These are phyloP conservation scores for Bradypodion ventrale DNA, from an alignment of 2,797 vertebrate species.

Conservation along the genomic window DNA sequence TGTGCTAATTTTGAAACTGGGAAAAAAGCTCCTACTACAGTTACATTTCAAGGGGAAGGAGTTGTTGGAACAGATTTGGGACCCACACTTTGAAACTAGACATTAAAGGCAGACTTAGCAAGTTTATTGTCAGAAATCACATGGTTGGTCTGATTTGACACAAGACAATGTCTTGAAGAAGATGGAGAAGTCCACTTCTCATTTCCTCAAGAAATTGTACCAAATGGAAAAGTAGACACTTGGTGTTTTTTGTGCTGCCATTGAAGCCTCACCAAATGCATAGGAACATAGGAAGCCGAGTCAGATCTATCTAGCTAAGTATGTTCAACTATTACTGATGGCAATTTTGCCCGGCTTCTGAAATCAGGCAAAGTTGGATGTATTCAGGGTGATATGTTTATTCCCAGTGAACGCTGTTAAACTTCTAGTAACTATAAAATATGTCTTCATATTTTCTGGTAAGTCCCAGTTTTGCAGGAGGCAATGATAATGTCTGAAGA, in stretches of 20 bases:
- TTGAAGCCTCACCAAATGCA: too few species aligned
- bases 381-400: too few species aligned
- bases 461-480: too few species aligned
- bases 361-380: too few species aligned
- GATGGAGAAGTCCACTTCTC: neutral
- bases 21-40: neutral
- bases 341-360: too few species aligned
- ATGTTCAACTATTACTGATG: too few species aligned
- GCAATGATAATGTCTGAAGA: too few species aligned
- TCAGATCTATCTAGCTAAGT: too few species aligned
- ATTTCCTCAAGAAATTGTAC: neutral
- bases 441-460: too few species aligned
- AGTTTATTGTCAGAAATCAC: neutral
- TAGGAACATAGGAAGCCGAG: too few species aligned
- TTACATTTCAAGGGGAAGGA: neutral
- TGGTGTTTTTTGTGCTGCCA: neutral
- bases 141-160: neutral
- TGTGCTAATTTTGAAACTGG: conserved; percentile 16
- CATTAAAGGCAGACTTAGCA: neutral
- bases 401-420: too few species aligned
- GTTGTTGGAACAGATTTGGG: neutral
- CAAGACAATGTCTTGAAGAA: neutral
- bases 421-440: too few species aligned
- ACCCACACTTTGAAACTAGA: neutral
- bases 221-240: neutral